Percentiles rank a stretch among this genome's conserved stretches.
Conservation (phyloP, 2,797 vertebrate genomes). For the Cossypha polioptera region DNA sequence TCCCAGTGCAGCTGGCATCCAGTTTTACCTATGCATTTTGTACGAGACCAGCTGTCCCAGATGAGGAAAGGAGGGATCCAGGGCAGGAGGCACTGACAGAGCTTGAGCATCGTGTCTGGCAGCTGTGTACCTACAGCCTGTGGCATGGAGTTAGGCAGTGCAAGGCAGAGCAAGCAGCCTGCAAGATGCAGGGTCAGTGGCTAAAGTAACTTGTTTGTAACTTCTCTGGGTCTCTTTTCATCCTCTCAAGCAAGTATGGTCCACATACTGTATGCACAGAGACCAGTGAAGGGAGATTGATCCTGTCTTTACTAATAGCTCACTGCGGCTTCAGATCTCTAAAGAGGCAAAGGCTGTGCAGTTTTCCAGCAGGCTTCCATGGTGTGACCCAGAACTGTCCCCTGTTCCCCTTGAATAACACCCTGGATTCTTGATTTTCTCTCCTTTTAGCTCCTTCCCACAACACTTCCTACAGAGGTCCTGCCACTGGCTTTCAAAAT, state of each 20-base stretch:
- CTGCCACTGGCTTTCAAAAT: background rate
- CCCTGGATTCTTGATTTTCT: background rate
- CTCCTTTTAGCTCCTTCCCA: background rate
- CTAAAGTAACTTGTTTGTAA: background rate
- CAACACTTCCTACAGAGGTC: background rate
- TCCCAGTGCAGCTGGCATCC: background rate
- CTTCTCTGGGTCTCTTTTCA: background rate
- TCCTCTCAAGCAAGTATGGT: background rate
- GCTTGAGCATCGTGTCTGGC: background rate
- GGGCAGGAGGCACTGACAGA: background rate
- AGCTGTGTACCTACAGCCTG: background rate
- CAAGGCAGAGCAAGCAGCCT: background rate
- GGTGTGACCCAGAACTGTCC: background rate
- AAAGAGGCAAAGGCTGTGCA: background rate
- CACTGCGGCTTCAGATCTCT: background rate
- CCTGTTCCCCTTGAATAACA: background rate
- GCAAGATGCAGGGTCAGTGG: background rate
- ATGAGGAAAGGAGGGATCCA: background rate
- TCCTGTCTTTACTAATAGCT: background rate
- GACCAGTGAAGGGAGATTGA: background rate
- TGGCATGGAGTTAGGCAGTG: background rate
- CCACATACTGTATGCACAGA: background rate
- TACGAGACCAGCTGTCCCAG: background rate
- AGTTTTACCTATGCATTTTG: background rate
- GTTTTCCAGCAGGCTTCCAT: background rate